Evolutionary conservation across 2,888 invertebrate species (phyloP).

Genomic region (Noctuana brunneofusca): DNA sequence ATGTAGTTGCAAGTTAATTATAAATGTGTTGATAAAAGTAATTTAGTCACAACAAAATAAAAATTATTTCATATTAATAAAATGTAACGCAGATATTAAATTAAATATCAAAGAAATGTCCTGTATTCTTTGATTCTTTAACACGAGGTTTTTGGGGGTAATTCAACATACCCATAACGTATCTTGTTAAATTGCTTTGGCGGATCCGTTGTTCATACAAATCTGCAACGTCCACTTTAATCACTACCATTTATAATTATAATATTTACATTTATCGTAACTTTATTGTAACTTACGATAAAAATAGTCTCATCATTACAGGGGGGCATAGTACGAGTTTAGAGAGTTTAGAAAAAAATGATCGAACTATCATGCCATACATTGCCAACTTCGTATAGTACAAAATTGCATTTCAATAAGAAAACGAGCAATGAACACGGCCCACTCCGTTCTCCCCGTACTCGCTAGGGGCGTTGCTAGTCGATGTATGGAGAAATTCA

Average conservation of each 20-base stretch:
- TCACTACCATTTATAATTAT: slow-evolving; percentile 10
- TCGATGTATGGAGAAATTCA: too few species aligned
- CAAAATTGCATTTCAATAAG: too few species aligned
- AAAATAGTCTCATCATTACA: background rate
- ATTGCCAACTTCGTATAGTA: too few species aligned
- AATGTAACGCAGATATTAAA: slow-evolving; percentile 20
- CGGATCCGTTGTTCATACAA: slow-evolving; percentile 61
- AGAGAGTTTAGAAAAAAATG: too few species aligned
- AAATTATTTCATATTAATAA: background rate
- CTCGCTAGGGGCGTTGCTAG: too few species aligned
- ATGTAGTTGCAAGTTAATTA: slow-evolving; percentile 14
- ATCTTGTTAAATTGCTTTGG: slow-evolving; percentile 61
- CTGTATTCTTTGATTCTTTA: slow-evolving; percentile 26
- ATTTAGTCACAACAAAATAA: slow-evolving; percentile 17
- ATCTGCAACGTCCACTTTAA: slow-evolving; percentile 58
- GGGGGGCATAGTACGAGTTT: too few species aligned
- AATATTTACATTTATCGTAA: background rate
- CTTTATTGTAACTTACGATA: background rate
- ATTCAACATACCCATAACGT: slow-evolving; percentile 68
- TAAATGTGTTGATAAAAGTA: background rate
- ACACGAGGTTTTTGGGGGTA: slow-evolving; percentile 34
- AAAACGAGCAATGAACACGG: too few species aligned
- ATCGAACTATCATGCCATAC: too few species aligned
- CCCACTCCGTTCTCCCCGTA: too few species aligned
- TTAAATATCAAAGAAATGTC: slow-evolving; percentile 34